phyloP scores from a whole-genome alignment of 2,113 vertebrate species.

The Leuciscus idus region DNA sequence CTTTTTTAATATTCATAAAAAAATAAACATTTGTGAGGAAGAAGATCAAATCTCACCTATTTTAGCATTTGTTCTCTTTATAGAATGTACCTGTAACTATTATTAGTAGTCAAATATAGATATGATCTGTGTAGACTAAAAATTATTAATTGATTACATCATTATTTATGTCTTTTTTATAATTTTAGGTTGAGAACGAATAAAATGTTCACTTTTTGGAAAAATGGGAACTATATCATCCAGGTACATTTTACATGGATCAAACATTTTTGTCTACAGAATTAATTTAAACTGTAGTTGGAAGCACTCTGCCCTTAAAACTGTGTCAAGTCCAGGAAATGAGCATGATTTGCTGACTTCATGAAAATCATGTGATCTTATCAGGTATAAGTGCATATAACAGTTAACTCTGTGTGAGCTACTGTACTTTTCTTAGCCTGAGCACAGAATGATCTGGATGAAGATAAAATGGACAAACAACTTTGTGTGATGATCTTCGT shows the following conservation, averaged over 20 bases:
- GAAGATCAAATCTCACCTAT: not conserved
- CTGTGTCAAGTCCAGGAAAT: slow-evolving; percentile 26
- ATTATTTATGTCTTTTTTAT: not conserved
- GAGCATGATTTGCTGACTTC: slow-evolving; percentile 13
- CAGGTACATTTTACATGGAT: not conserved
- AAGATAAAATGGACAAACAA: not conserved
- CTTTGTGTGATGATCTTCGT: not conserved
- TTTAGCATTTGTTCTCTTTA: not conserved
- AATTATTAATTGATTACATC: not conserved
- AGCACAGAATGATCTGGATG: slow-evolving; percentile 4
- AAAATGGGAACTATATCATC: not conserved
- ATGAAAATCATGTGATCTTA: not conserved
- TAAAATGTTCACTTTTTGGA: not conserved
- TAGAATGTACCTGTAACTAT: not conserved
- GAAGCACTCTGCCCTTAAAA: not conserved
- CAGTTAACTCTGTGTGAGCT: not conserved
- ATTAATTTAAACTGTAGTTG: not conserved
- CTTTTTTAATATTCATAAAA: not conserved
- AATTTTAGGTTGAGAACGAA: not conserved
- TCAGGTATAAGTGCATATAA: not conserved
- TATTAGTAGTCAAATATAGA: not conserved
- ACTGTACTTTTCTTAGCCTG: not conserved
- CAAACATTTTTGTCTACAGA: not conserved
- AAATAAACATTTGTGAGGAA: not conserved
- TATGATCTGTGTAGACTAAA: not conserved